Evolutionary conservation across 2,888 invertebrate genomes (phyloP).

Genomic region (Pterostichus madidus): DNA sequence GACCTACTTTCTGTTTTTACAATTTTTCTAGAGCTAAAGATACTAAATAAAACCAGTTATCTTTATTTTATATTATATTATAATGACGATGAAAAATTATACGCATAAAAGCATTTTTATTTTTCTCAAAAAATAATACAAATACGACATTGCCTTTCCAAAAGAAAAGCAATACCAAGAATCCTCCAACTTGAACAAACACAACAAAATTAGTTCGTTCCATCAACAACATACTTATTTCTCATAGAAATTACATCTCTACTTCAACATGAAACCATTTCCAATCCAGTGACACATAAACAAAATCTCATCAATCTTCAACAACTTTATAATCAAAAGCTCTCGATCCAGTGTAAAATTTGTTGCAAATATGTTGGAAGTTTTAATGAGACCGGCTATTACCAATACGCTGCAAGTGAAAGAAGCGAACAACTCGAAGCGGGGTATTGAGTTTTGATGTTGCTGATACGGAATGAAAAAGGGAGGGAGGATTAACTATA

Average conservation of each 20-base stretch:
- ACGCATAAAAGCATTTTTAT: too few species aligned
- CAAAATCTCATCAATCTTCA: conserved; percentile 5
- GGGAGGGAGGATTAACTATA: not conserved
- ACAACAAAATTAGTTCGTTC: not conserved
- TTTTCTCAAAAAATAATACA: not conserved
- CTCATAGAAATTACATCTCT: not conserved
- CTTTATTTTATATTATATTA: too few species aligned
- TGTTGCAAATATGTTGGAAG: not conserved
- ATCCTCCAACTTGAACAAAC: not conserved
- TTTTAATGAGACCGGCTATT: not conserved
- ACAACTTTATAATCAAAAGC: not conserved
- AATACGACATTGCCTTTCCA: not conserved
- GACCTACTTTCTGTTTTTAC: too few species aligned
- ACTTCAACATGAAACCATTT: not conserved
- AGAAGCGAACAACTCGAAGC: not conserved
- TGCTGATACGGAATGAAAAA: not conserved
- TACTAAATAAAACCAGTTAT: too few species aligned
- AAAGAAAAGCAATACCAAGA: not conserved
- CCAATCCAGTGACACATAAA: not conserved
- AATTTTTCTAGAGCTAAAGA: too few species aligned
- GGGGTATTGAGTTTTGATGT: not conserved
- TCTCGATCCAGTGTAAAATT: not conserved
- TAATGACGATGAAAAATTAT: too few species aligned
- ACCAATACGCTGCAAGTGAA: conserved; percentile 4
- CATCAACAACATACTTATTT: not conserved